Conservation (phyloP, 2,888 invertebrate genomes). For the Polydrusus pterygomalis region DNA sequence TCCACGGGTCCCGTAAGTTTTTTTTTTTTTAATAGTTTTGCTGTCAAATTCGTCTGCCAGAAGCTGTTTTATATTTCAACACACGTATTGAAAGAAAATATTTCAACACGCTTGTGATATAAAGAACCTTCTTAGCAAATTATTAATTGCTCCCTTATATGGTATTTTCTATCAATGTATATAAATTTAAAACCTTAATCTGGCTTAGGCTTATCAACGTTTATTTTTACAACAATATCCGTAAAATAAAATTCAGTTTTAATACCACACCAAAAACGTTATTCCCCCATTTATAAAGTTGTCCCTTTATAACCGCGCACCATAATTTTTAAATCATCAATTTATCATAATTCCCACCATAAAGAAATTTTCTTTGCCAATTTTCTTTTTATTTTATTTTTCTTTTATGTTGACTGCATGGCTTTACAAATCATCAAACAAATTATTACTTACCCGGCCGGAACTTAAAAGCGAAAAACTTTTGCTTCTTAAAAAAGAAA, state of each 20-base stretch:
- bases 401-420: constrained; percentile 43
- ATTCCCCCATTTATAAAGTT: constrained; percentile 5
- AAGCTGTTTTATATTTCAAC: too few species aligned
- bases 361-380: constrained; percentile 22
- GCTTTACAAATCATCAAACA: constrained; percentile 50
- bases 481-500: constrained; percentile 40
- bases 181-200: too few species aligned
- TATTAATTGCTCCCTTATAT: too few species aligned
- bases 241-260: not conserved
- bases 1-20: too few species aligned
- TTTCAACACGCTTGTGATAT: too few species aligned
- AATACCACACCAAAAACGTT: not conserved
- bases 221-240: too few species aligned
- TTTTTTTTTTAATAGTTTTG: too few species aligned
- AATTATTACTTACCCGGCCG: constrained; percentile 41
- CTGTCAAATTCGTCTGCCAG: too few species aligned
- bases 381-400: constrained; percentile 32
- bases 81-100: too few species aligned
- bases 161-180: too few species aligned
- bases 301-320: constrained; percentile 1
- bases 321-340: constrained; percentile 20
- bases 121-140: too few species aligned
- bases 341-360: constrained; percentile 20
- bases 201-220: too few species aligned
- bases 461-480: constrained; percentile 46